Percentiles rank a stretch among this genome's conserved stretches.
phyloP scores from a whole-genome alignment of 1,140 invertebrate species.

The Riptortus pedestris region DNA sequence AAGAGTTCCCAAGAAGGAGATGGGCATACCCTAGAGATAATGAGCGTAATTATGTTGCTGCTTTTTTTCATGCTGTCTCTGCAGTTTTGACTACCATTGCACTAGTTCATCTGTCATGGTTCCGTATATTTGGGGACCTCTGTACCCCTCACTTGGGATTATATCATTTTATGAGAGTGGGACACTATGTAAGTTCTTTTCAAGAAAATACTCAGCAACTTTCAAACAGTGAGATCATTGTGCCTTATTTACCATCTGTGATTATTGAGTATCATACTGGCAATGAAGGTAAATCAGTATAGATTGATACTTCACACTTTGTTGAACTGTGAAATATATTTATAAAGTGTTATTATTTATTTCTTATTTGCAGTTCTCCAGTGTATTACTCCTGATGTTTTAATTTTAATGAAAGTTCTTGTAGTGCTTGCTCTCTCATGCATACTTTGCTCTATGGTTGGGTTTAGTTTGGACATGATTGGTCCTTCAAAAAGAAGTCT shows the following conservation, averaged over 20 bases:
- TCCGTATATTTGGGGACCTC: constrained; percentile 40
- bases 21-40: constrained; percentile 32
- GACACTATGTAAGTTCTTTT: constrained; percentile 27
- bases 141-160: constrained; percentile 42
- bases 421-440: constrained; percentile 45
- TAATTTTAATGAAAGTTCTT: constrained; percentile 43
- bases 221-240: constrained; percentile 18
- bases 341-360: too few species aligned
- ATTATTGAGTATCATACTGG: constrained; percentile 24
- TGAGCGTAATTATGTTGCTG: constrained; percentile 43
- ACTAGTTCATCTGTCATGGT: constrained; percentile 44
- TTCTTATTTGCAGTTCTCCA: constrained; percentile 39
- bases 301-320: background rate
- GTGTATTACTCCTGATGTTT: constrained; percentile 42
- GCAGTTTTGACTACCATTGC: constrained; percentile 43
- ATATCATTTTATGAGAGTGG: constrained; percentile 39
- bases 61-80: constrained; percentile 42
- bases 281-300: constrained; percentile 19
- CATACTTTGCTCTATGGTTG: constrained; percentile 41
- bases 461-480: constrained; percentile 43
- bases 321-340: too few species aligned
- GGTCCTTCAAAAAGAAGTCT: constrained; percentile 41
- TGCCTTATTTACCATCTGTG: constrained; percentile 16
- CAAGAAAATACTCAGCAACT: constrained; percentile 18
- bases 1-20: constrained; percentile 17